Percentiles rank a stretch among this genome's conserved stretches.
Conservation (phyloP, 1,140 invertebrate species). For the Pollicipes pollicipes region DNA sequence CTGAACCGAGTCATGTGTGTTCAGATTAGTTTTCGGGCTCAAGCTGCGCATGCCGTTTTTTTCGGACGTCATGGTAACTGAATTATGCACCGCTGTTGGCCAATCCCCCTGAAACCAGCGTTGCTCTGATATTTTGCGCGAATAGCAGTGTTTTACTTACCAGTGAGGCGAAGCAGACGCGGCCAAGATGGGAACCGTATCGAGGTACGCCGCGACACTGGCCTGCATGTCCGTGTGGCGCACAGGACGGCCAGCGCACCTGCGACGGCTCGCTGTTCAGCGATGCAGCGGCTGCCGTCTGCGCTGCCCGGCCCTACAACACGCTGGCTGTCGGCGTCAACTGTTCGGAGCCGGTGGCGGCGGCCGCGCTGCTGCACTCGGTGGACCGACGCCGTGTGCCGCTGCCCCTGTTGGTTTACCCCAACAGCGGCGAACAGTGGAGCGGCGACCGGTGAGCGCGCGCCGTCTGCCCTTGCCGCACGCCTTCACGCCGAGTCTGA, state of each 20-base stretch:
- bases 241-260: conserved; percentile 24
- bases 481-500: no score
- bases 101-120: no score
- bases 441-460: conserved; percentile 21
- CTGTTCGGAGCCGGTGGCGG: conserved; percentile 47
- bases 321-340: conserved; percentile 68
- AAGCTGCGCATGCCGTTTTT: conserved; percentile 30
- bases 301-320: conserved; percentile 41
- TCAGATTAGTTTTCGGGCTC: conserved; percentile 14
- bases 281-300: conserved; percentile 40
- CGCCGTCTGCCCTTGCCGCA: no score
- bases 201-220: no score
- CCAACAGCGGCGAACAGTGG: conserved; percentile 49
- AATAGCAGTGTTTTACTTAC: no score
- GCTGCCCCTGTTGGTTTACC: conserved; percentile 46
- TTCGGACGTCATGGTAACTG: no score
- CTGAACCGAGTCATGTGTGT: conserved; percentile 13
- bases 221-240: no score
- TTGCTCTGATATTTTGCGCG: no score
- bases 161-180: no score
- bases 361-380: conserved; percentile 34
- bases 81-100: no score
- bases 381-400: not conserved
- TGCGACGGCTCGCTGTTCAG: conserved; percentile 47
- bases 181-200: no score